Evolutionary conservation across 2,113 vertebrate genomes (phyloP), one percentile per base, ranked within the genome.

Genomic region (Cervus canadensis): DNA sequence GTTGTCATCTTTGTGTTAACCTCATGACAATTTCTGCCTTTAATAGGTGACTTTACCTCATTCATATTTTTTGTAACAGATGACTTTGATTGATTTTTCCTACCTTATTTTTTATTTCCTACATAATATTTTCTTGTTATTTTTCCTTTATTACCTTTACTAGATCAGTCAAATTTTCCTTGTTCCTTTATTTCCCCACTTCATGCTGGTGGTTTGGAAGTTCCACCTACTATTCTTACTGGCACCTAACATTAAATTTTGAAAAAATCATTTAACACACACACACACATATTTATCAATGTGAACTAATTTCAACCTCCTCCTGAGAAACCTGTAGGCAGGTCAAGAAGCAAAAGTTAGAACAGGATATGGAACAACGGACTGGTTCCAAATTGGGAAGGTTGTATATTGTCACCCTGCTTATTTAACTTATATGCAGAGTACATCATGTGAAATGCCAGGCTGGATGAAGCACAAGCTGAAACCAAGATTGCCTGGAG

Each of bases 121-220:
- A 71, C 30, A 86, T 50, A 56, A 45, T 91, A 9, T 45, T 92
- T 74, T 91, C 26, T 64, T 26, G n/a, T 67, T 95, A 52, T 59
- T 93, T 89, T 89, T 89, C 33, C 52, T 87, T 95, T 84, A n/a
- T 78, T 48, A 36, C 40, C 84, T 96, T 89, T 79, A 54, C 50
- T 96, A 8, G 30, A 89, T 33, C 67, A 33, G 67, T 87, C 26
- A 92, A 23, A 43, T 74, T 88, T 76, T 94, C 28, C 48, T 87
- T 59, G 33, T 84, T 86, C 17, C 43, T 91, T 71, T 81, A 60
- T 25, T 93, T 94, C 23, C 10, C 13, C 30, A 74, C 15, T 54
- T 64, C 10, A 78, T 6, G 25, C 17, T 67, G 23, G n/a, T 87
- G 56, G 6, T 76, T 28, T 89, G 28, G 67, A 82, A 97, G 76